Evolutionary conservation across 2,797 vertebrate genomes (phyloP).

Genomic region (Dallia pectoralis): DNA sequence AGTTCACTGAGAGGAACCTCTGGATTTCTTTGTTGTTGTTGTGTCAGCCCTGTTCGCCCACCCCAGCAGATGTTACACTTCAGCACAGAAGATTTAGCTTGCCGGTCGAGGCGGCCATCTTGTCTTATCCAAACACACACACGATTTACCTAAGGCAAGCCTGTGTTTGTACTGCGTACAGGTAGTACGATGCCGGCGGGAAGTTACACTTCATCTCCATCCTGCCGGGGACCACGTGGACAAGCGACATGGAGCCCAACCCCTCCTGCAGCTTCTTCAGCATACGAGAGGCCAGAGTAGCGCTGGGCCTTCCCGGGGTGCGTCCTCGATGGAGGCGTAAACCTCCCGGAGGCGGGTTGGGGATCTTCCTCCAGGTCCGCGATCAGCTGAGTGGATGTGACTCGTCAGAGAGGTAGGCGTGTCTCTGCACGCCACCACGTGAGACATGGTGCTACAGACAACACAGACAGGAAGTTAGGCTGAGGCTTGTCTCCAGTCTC

Average conservation of each 20-base stretch:
- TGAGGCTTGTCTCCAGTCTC: constrained; percentile 25
- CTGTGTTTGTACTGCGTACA: constrained; percentile 77
- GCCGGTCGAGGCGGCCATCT: background rate
- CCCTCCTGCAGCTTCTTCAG: constrained; percentile 71
- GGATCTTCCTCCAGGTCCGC: constrained; percentile 76
- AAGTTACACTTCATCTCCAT: constrained; percentile 75
- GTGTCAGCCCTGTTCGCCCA: constrained; percentile 22
- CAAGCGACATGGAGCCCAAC: constrained; percentile 57
- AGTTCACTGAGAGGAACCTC: constrained; percentile 1
- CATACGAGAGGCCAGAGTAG: constrained; percentile 72
- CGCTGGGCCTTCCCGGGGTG: constrained; percentile 62
- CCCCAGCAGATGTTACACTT: constrained; percentile 6
- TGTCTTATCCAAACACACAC: constrained; percentile 65
- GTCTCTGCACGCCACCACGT: constrained; percentile 66
- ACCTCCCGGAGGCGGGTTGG: constrained; percentile 75
- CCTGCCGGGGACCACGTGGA: constrained; percentile 72
- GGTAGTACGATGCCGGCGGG: constrained; percentile 66
- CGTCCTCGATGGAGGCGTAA: constrained; percentile 71
- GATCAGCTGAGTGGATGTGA: constrained; percentile 73
- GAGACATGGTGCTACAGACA: constrained; percentile 56
- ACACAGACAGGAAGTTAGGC: constrained; percentile 54
- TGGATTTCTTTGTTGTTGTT: background rate
- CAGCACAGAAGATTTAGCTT: constrained; percentile 13
- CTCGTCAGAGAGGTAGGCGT: constrained; percentile 63
- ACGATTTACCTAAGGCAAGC: constrained; percentile 72